Evolutionary conservation across 2,113 vertebrate genomes (phyloP).

Genomic region (Tretioscincus oriximinensis): DNA sequence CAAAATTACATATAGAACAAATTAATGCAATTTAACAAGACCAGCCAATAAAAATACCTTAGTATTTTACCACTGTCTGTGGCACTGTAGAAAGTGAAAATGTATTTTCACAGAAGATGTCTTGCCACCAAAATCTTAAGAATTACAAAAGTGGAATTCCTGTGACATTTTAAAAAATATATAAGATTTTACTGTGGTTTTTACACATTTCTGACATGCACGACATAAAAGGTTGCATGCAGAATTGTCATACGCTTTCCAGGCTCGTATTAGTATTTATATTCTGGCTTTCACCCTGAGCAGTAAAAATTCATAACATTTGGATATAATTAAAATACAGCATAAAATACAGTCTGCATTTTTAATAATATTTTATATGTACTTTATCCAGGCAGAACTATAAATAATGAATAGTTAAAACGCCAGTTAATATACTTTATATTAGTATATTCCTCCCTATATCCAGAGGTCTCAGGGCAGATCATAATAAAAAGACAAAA

Average conservation of each 20-base stretch:
- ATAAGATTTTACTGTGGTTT: neutral
- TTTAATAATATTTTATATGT: too few relatives aligned
- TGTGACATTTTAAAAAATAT: neutral
- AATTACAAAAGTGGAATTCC: neutral
- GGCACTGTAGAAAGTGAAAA: neutral
- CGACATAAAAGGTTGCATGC: neutral
- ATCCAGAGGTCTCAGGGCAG: too few relatives aligned
- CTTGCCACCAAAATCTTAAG: neutral
- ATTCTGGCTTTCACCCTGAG: too few relatives aligned
- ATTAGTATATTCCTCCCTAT: too few relatives aligned
- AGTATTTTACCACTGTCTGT: neutral
- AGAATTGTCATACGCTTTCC: neutral
- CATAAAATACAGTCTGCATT: too few relatives aligned
- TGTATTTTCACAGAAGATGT: neutral
- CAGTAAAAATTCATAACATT: too few relatives aligned
- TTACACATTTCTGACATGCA: neutral
- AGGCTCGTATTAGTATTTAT: too few relatives aligned
- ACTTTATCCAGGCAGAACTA: too few relatives aligned
- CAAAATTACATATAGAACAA: neutral
- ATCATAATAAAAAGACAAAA: too few relatives aligned
- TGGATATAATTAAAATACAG: too few relatives aligned
- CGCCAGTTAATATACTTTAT: too few relatives aligned
- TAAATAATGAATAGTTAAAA: too few relatives aligned
- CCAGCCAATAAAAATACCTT: neutral
- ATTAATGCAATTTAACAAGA: neutral